These are phyloP conservation scores for Pyrrhia umbra DNA, from an alignment of 2,888 invertebrate species.

Conservation along the genomic window DNA sequence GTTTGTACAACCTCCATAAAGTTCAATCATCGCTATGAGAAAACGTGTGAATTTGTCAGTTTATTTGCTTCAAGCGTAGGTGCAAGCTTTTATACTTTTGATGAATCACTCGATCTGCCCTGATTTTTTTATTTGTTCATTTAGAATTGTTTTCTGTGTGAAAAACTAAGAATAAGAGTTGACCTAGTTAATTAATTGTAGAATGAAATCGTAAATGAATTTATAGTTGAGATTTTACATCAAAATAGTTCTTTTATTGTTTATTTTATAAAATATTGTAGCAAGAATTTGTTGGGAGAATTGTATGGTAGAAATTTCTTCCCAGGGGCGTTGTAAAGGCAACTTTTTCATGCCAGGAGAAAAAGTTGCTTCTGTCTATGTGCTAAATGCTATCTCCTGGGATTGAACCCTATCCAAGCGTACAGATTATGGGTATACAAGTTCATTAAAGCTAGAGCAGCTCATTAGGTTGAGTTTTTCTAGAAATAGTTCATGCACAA, in stretches of 20 bases:
- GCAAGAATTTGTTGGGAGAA: constrained; percentile 12
- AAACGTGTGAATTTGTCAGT: constrained; percentile 59
- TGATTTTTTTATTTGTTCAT: constrained; percentile 66
- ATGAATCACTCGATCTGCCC: constrained; percentile 69
- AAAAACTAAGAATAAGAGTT: constrained; percentile 47
- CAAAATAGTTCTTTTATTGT: constrained; percentile 44
- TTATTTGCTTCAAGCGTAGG: constrained; percentile 57
- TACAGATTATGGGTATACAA: neutral
- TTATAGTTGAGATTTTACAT: constrained; percentile 35
- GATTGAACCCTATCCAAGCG: neutral
- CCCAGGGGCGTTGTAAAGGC: constrained; percentile 20
- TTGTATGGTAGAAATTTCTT: constrained; percentile 1
- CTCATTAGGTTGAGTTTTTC: neutral
- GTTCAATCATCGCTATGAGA: constrained; percentile 67
- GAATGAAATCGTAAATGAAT: constrained; percentile 56
- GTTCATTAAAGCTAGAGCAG: neutral
- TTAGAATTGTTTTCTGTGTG: constrained; percentile 58
- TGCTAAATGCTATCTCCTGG: neutral
- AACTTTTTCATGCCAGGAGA: constrained; percentile 5
- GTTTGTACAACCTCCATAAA: constrained; percentile 73
- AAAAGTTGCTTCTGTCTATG: neutral
- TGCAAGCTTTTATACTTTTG: constrained; percentile 66
- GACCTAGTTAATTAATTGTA: constrained; percentile 55
- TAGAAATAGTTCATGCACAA: neutral
- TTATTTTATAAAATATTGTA: constrained; percentile 29